Base-by-base conservation (phyloP, 2,888 invertebrate species). In the Junonia oenone region DNA sequence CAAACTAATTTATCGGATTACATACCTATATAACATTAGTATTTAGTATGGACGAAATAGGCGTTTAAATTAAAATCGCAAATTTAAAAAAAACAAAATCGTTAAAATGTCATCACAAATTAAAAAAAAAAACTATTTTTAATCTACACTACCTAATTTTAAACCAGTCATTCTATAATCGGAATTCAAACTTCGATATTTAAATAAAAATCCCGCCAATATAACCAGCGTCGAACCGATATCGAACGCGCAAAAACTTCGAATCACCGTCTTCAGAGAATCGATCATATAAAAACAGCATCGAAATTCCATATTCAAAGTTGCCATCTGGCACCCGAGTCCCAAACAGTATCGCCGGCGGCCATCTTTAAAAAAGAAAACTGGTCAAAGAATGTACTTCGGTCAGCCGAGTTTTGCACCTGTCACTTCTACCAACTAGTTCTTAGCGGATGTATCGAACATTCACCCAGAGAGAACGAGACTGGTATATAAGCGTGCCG, bases 391-490 rank as follows among this genome's bases (percentile, higher is more conserved):
- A 81, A 82, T 83, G 74, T 73, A 72, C 71, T 68, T 68, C 66
- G 71, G 65, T 59, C 64, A 67, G 38, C 38, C 37, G 65, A 69
- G 69, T 69, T 82, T 84, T 82, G 80, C 84, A 85, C 84, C 84
- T 85, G 84, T 83, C 84, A 77, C 73, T 67, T 52, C 35, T 54
- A 56, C 56, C 65, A 72, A 83, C 82, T 78, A 65, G 84, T 83
- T 81, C 73, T 58, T 68, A 74, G 67, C 84, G 84, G 84, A 84
- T 82, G 83, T 80, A 55, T 59, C 75, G 84, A 71, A 61, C 84
- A 67, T 85, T 85, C 76, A 84, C 84, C 84, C 72, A 77, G 71
- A 52, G 64, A 4, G 65, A 76, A 53, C 51, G 65, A 65, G 77
- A 80, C 51, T 17, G 68, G 11, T 1, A 56, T 52, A 80, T 79